phyloP scores from a whole-genome alignment of 2,888 invertebrate species.

The Bellardia bayeri region DNA sequence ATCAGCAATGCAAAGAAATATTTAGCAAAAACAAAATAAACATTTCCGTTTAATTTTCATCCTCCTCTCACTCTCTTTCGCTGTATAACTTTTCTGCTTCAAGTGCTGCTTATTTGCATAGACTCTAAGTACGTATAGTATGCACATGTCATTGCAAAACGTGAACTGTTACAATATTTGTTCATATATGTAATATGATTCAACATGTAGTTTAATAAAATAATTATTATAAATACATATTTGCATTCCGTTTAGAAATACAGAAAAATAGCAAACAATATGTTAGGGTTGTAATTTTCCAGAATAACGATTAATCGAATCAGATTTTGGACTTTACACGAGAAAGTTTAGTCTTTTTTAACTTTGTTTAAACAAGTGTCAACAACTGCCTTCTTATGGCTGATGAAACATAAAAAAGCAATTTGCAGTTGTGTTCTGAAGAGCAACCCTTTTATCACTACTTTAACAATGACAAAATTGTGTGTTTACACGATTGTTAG shows the following conservation, averaged over 20 bases:
- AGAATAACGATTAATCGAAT: too few relatives aligned
- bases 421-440: too few relatives aligned
- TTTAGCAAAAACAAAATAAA: neutral
- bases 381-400: too few relatives aligned
- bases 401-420: too few relatives aligned
- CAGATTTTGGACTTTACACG: too few relatives aligned
- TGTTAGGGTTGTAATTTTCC: too few relatives aligned
- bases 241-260: neutral
- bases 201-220: neutral
- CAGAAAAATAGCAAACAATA: too few relatives aligned
- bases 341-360: too few relatives aligned
- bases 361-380: too few relatives aligned
- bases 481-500: too few relatives aligned
- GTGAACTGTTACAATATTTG: neutral
- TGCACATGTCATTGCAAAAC: slow-evolving; percentile 36
- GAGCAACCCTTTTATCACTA: too few relatives aligned
- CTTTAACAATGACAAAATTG: too few relatives aligned
- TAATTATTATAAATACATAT: slow-evolving; percentile 6
- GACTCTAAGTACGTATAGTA: neutral
- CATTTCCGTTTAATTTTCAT: slow-evolving; percentile 29
- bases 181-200: neutral
- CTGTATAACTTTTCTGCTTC: neutral
- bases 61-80: neutral
- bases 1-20: neutral
- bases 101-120: neutral